phyloP scores from a whole-genome alignment of 2,113 vertebrate genomes.

The Archocentrus centrarchus region DNA sequence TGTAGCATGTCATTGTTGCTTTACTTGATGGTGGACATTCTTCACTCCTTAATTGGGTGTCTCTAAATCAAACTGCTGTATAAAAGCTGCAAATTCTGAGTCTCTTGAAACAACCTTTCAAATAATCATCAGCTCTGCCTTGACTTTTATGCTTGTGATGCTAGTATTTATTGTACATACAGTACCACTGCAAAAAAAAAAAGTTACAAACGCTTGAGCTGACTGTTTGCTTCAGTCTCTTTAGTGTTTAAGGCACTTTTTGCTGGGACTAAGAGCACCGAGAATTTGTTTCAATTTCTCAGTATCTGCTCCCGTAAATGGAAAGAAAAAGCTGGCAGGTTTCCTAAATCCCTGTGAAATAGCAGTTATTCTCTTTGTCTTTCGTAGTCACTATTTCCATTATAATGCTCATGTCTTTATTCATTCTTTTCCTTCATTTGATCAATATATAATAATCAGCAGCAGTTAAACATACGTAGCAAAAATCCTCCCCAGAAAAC shows the following conservation, averaged over 20 bases:
- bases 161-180: neutral
- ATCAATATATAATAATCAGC: too few species aligned
- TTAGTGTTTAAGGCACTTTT: neutral
- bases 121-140: neutral
- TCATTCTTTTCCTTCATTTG: neutral
- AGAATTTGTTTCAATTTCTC: neutral
- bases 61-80: neutral
- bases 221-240: neutral
- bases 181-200: neutral
- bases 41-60: neutral
- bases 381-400: neutral
- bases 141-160: neutral
- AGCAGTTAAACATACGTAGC: too few species aligned
- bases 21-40: neutral
- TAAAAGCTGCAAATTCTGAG: neutral
- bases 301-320: neutral
- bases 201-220: neutral
- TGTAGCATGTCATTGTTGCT: neutral
- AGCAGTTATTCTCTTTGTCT: neutral
- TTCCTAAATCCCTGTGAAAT: neutral
- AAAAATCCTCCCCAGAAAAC: too few species aligned
- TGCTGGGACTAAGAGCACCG: neutral
- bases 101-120: rapidly evolving
- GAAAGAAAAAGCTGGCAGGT: neutral
- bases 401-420: neutral